Percentiles rank a stretch among this genome's conserved stretches.
Conservation (phyloP, 2,113 vertebrate genomes). For the Lepus europaeus region DNA sequence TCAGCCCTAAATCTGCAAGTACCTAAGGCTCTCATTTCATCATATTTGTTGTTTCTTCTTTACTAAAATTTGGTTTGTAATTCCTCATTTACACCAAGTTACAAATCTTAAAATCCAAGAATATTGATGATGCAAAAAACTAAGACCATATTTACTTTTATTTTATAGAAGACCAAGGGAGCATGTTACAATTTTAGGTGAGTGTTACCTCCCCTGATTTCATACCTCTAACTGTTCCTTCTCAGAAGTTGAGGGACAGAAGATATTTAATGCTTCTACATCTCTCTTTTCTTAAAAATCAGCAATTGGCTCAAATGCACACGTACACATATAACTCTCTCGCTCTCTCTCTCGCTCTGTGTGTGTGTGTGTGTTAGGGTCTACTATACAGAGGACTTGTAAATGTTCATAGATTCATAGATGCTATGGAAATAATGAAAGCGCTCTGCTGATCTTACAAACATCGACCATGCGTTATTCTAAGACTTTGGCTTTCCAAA, state of each 20-base stretch:
- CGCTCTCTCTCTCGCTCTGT: background rate
- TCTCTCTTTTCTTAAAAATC: background rate
- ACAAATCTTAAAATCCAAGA: background rate
- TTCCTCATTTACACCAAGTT: constrained; percentile 23
- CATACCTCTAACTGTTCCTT: background rate
- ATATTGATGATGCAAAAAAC: background rate
- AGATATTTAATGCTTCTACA: background rate
- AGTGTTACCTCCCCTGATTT: background rate
- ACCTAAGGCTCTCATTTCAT: background rate
- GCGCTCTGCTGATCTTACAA: constrained; percentile 72
- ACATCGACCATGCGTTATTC: constrained; percentile 72
- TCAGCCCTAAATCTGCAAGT: no score
- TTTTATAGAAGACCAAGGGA: background rate
- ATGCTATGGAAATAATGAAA: constrained; percentile 73
- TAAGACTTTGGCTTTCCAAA: constrained; percentile 67
- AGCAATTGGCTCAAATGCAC: background rate
- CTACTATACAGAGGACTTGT: constrained; percentile 56
- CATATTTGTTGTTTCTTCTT: background rate
- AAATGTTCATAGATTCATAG: constrained; percentile 53
- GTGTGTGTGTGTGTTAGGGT: constrained; percentile 12
- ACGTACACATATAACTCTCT: background rate
- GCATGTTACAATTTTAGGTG: background rate
- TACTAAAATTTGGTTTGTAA: background rate
- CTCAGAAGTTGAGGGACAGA: background rate
- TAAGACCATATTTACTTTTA: background rate